Evolutionary conservation across 2,888 invertebrate species (phyloP), one percentile per base, ranked within the genome.

Genomic region (Corythucha ciliata): DNA sequence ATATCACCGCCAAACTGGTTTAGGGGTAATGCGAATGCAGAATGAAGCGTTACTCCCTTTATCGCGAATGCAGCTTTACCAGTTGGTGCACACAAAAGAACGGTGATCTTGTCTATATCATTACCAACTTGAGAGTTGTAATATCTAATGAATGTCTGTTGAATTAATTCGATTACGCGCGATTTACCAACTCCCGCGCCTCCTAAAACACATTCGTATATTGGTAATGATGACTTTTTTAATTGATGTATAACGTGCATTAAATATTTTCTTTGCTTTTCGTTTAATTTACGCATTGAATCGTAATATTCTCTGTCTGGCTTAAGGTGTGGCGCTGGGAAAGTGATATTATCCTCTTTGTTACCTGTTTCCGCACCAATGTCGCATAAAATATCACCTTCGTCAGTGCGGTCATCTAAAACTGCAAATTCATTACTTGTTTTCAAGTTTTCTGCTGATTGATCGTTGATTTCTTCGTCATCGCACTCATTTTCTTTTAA

Each of bases 1-100:
- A 59, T 46, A 18, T 53, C 24, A 14, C 20, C 36, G 8, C 26
- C 25, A 34, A 3, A 24, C 41, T 59, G 56, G 32, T 34, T 42
- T 5, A 59, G 14, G 18, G 57, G 58, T 29, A 58, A 33, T 16
- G 22, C 46, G 39, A 58, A 58, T 12, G 56, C 55, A 10, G 54
- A 32, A 32, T 59, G 59, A 27, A 59, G 33, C 4, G 58, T 59
- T 8, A 49, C 22, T 1, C 58, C 58, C 10, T 49, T 45, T 10
- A 59, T 57, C 34, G 29, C 29, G 45, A 45, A 53, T 25, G 53
- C 53, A 18, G 58, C 59, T 51, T 59, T 59, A 33, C 59, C 59
- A 10, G 59, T 54, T 20, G 58, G 54, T 21, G 57, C 57, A 48
- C 54, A 56, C 21, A 59, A 36, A 18, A 57, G 33, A 2, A 52